Evolutionary conservation across 1,140 invertebrate genomes (phyloP).

Genomic region (Pollicipes pollicipes): DNA sequence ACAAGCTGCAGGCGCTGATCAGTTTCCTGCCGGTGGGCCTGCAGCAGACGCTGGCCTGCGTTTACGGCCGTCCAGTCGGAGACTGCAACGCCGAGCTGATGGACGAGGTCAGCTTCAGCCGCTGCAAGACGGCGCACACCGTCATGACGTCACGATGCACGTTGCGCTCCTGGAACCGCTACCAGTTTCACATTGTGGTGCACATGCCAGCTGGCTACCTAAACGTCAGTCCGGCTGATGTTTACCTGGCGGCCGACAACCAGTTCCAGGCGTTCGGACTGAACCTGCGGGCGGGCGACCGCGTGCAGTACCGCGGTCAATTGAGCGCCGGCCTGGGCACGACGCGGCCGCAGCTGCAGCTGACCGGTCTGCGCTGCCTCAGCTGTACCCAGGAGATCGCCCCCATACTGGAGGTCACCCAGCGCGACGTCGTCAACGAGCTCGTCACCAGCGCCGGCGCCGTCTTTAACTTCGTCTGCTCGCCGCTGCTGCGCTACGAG

Average conservation of each 20-base stretch:
- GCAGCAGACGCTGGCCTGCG: slow-evolving; percentile 40
- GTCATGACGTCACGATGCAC: slow-evolving; percentile 32
- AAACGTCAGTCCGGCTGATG: not conserved
- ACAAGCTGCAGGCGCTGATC: slow-evolving; percentile 34
- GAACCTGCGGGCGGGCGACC: not conserved
- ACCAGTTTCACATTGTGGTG: slow-evolving; percentile 29
- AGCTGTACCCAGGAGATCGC: not conserved
- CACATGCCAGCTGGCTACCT: not conserved
- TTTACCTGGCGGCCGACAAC: not conserved
- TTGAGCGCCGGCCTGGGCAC: not conserved
- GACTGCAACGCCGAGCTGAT: slow-evolving; percentile 23
- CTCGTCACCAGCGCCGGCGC: not conserved
- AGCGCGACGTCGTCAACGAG: not conserved
- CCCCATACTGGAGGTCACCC: not conserved
- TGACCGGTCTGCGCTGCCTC: not conserved
- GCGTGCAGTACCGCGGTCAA: not conserved
- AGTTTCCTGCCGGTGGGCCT: slow-evolving; percentile 39
- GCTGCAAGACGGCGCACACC: slow-evolving; percentile 10
- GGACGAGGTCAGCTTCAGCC: slow-evolving; percentile 7
- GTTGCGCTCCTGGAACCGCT: slow-evolving; percentile 41
- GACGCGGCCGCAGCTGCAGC: not conserved
- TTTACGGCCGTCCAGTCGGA: slow-evolving; percentile 43
- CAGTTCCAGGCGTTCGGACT: not conserved
- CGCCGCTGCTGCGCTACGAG: not conserved
- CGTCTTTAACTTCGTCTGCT: not conserved